Percentiles rank a stretch among this genome's conserved stretches.
Evolutionary conservation across 2,888 invertebrate species (phyloP).

Genomic region (Petrolisthes cinctipes): DNA sequence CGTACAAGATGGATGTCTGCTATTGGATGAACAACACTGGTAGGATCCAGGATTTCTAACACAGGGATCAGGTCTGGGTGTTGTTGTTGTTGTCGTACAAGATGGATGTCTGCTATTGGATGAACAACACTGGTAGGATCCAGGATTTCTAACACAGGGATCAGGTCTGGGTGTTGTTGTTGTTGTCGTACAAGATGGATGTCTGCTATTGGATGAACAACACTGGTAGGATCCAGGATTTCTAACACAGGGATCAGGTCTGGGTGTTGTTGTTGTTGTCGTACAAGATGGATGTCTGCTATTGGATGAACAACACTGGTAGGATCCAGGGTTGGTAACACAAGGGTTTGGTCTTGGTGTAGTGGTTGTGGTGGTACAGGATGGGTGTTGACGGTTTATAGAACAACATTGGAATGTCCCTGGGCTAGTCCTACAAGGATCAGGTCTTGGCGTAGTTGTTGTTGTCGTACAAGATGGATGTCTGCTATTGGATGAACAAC

Average conservation of each 20-base stretch:
- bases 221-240: slow-evolving; percentile 19
- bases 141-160: slow-evolving; percentile 42
- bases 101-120: slow-evolving; percentile 66
- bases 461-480: slow-evolving; percentile 21
- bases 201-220: slow-evolving; percentile 4
- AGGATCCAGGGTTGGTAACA: slow-evolving; percentile 27
- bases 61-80: slow-evolving; percentile 36
- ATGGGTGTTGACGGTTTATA: no score
- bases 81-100: slow-evolving; percentile 23
- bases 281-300: slow-evolving; percentile 28
- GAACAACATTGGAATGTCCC: no score
- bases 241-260: background rate
- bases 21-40: slow-evolving; percentile 35
- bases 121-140: slow-evolving; percentile 33
- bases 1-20: slow-evolving; percentile 33
- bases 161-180: slow-evolving; percentile 40
- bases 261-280: slow-evolving; percentile 26
- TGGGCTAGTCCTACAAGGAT: no score
- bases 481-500: slow-evolving; percentile 28
- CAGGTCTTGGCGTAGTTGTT: no score
- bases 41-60: slow-evolving; percentile 22
- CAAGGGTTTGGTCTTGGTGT: slow-evolving; percentile 29
- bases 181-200: slow-evolving; percentile 33
- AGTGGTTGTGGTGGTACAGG: no score
- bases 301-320: slow-evolving; percentile 38